phyloP scores from a whole-genome alignment of 2,888 invertebrate species.

The Pristionchus exspectatus region DNA sequence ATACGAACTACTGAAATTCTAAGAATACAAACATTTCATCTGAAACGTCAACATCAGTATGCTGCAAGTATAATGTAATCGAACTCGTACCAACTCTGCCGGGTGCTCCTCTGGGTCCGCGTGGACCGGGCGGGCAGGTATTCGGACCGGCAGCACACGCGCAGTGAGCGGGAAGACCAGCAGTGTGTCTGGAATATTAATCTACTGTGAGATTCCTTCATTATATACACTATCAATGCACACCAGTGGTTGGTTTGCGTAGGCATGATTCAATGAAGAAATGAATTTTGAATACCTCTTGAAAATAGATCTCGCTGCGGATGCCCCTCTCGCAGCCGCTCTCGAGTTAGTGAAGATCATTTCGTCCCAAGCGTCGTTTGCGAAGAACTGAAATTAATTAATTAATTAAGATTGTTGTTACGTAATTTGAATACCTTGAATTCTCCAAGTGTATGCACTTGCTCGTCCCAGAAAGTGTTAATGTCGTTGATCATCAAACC shows the following conservation, averaged over 20 bases:
- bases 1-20: too few relatives aligned
- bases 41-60: too few relatives aligned
- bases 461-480: constrained; percentile 36
- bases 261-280: too few relatives aligned
- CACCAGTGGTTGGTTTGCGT: too few relatives aligned
- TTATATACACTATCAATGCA: too few relatives aligned
- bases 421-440: constrained; percentile 46
- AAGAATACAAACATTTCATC: too few relatives aligned
- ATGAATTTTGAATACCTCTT: constrained; percentile 11
- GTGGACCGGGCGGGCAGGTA: constrained; percentile 50
- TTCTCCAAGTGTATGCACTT: constrained; percentile 28
- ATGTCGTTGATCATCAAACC: constrained; percentile 50
- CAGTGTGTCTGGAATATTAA: neutral
- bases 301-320: neutral
- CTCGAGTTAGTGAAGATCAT: constrained; percentile 48
- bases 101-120: constrained; percentile 43
- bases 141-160: constrained; percentile 48
- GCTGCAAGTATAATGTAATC: neutral
- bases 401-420: neutral
- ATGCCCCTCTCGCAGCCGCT: neutral
- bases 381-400: constrained; percentile 49
- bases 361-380: constrained; percentile 53
- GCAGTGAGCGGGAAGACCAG: constrained; percentile 18
- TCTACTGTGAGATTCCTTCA: too few relatives aligned
- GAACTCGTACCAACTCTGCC: constrained; percentile 23